Base-by-base conservation (phyloP, 2,888 invertebrate species). In the Euclidia mi region DNA sequence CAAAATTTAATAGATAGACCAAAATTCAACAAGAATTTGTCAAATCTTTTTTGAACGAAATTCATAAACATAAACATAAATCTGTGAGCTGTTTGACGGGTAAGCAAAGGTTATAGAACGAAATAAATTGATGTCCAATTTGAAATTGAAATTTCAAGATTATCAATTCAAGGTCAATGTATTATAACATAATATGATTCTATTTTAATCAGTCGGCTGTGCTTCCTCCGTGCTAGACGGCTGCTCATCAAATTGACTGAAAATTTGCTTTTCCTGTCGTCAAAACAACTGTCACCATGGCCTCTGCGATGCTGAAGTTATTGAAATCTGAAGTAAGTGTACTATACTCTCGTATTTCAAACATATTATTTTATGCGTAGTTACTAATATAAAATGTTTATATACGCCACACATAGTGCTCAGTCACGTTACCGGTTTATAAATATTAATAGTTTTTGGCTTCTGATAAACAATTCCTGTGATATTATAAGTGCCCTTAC, bases 101-200 rank as follows among this genome's bases (percentile, higher is more conserved):
- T 70, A 70, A 63, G 49, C 65, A 70, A 75, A 75, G 67, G 72
- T 65, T 48, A 46, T 40, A 56, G 52, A 52, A 41, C 35, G 7
- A 43, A 58, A 47, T 43, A 58, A 75, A 76, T 76, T 81, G 81
- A 81, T 68, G 73, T 71, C 73, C 78, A n/a, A n/a, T n/a, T n/a
- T n/a, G 78, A 81, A 81, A 81, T 84, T 82, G 76, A 82, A 62
- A 66, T 71, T n/a, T 73, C 68, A 71, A 65, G 64, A 87, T 92
- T 92, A 94, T 93, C 91, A 89, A 87, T 87, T 88, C 90, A 94
- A 94, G 94, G 94, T 90, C 89, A 88, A 81, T 81, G 84, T 82
- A 85, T 84, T 88, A 25, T 25, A 25, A 25, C 20, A 25, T 25
- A 25, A 25, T 25, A 84, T 84, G 88, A 89, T 88, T 91, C 85